phyloP scores from a whole-genome alignment of 2,888 invertebrate genomes.

The Catocala fraxini region DNA sequence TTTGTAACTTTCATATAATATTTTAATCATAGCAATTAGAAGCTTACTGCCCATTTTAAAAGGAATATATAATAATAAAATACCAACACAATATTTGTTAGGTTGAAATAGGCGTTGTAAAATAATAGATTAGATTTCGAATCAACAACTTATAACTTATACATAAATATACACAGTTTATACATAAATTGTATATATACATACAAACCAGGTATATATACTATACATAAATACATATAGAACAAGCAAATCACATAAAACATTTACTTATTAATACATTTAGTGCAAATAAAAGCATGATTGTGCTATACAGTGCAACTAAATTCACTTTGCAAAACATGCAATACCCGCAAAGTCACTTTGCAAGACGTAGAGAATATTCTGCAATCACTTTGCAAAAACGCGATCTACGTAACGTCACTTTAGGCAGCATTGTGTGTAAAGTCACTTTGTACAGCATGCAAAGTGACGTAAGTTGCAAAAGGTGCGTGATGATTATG shows the following conservation, averaged over 20 bases:
- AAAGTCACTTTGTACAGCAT: slow-evolving; percentile 15
- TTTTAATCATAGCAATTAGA: no score
- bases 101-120: no score
- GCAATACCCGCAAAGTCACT: slow-evolving; percentile 6
- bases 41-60: no score
- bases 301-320: slow-evolving; percentile 55
- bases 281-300: slow-evolving; percentile 45
- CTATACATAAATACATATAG: slow-evolving; percentile 3
- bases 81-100: no score
- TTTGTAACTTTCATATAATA: no score
- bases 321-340: slow-evolving; percentile 3
- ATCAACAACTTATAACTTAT: background rate
- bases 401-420: background rate
- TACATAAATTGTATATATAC: slow-evolving; percentile 3
- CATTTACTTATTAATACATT: slow-evolving; percentile 16
- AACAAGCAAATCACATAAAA: slow-evolving; percentile 4
- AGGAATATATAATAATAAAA: no score
- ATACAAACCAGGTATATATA: slow-evolving; percentile 6
- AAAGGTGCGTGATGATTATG: slow-evolving; percentile 83
- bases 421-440: slow-evolving; percentile 1
- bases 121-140: no score
- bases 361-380: background rate
- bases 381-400: background rate
- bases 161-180: slow-evolving; percentile 1
- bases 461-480: slow-evolving; percentile 17